Evolutionary conservation across 2,113 vertebrate species (phyloP), one percentile per base, ranked within the genome.

Genomic region (Odontophorus gujanensis): DNA sequence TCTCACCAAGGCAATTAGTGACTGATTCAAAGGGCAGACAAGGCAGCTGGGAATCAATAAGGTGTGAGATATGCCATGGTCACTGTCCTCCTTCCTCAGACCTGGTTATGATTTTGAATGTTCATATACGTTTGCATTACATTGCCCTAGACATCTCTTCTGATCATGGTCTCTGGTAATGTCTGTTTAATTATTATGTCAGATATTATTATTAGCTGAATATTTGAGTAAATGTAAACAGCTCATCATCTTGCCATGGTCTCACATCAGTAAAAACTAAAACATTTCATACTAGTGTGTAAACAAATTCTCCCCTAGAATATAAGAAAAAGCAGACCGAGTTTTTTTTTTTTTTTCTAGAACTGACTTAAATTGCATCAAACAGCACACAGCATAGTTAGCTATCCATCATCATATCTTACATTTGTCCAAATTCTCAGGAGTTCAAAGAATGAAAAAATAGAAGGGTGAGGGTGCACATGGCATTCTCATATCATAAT

Each of bases 261-360:
- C 55, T 58, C 63, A 47, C 7, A 36, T 18, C 34, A 65, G 40
- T 48, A 81, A 68, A 62, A 91, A 80, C 67, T 72, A 68, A 82
- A 95, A 47, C 45, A 68, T 87, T 93, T 80, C 90, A 79, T 34
- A 68, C 53, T 95, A 87, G 77, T 79, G 62, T 87, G 62, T 93
- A 94, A 89, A 67, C n/a, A 72, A 47, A 22, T 40, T 84, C 78
- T 84, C 28, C 80, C 63, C 80, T 67, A 17, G 40, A 77, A 72
- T 55, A 13, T 77, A 73, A 67, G 30, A 80, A 55, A 67, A 93
- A 85, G 16, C 28, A 90, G 67, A 38, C 32, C 40, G 57, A 50
- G 58, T 48, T 48, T 13, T 13, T 24, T 47, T 48, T 48, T 13
- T 13, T 24, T 47, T 79, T 93, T 68, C 47, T 85, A 82, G 80